Evolutionary conservation across 1,140 invertebrate species (phyloP).

Genomic region (Hyles vespertilio): DNA sequence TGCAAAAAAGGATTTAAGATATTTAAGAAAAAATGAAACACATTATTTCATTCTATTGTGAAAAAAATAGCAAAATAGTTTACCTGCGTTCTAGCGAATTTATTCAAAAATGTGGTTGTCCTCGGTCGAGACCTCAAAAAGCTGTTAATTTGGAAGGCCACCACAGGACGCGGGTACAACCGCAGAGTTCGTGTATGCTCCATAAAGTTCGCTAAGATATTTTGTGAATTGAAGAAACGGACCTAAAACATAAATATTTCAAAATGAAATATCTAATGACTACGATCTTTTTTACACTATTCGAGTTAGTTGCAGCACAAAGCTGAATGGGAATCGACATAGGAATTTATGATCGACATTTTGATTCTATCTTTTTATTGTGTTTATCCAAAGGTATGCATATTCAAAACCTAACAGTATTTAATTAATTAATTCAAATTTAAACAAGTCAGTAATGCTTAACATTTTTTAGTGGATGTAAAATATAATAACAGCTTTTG

Average conservation of each 20-base stretch:
- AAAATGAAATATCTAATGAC: too few relatives aligned
- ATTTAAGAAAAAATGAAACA: background rate
- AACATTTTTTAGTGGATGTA: too few relatives aligned
- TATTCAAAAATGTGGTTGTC: slow-evolving; percentile 90
- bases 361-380: too few relatives aligned
- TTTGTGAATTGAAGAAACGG: slow-evolving; percentile 98
- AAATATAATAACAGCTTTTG: too few relatives aligned
- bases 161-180: slow-evolving; percentile 97
- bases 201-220: slow-evolving; percentile 96
- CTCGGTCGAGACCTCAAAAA: slow-evolving; percentile 95
- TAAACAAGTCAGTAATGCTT: too few relatives aligned
- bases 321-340: too few relatives aligned
- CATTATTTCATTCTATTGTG: background rate
- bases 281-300: too few relatives aligned
- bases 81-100: slow-evolving; percentile 93
- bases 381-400: too few relatives aligned
- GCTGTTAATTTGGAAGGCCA: slow-evolving; percentile 98
- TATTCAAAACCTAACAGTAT: too few relatives aligned
- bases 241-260: slow-evolving; percentile 77
- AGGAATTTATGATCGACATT: too few relatives aligned
- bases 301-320: too few relatives aligned
- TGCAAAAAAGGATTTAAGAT: slow-evolving; percentile 48
- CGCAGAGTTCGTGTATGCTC: slow-evolving; percentile 98
- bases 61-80: slow-evolving; percentile 1
- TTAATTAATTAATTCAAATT: too few relatives aligned